phyloP scores from a whole-genome alignment of 2,797 vertebrate species.

The Tiaroga cobitis region DNA sequence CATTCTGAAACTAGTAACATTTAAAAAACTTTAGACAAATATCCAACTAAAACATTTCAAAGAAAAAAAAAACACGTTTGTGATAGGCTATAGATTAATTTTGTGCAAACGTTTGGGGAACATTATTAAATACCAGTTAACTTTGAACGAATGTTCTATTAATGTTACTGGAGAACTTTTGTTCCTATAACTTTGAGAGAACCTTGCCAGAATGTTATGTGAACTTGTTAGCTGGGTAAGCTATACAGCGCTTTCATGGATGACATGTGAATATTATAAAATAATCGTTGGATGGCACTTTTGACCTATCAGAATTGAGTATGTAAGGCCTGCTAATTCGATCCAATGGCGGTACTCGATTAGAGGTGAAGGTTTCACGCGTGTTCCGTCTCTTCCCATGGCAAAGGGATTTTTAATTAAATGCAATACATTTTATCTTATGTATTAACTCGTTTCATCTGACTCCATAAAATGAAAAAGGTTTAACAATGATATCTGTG shows the following conservation, averaged over 20 bases:
- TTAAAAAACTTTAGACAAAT: background rate
- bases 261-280: background rate
- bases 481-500: too few species aligned
- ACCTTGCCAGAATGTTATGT: background rate
- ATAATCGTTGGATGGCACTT: background rate
- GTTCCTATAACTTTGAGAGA: background rate
- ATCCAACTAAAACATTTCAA: background rate
- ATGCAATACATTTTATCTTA: too few species aligned
- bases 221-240: background rate
- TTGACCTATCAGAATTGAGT: background rate
- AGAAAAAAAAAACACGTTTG: background rate
- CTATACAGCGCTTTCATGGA: background rate
- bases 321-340: too few species aligned
- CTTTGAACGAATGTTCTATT: background rate
- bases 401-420: too few species aligned
- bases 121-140: background rate
- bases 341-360: too few species aligned
- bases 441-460: too few species aligned
- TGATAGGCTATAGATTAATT: background rate
- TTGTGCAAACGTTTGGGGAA: background rate
- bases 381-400: too few species aligned
- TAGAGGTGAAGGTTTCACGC: too few species aligned
- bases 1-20: background rate
- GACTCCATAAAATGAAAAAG: too few species aligned
- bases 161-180: background rate